Conservation (phyloP, 2,797 vertebrate species). For the Taenioides sp. region DNA sequence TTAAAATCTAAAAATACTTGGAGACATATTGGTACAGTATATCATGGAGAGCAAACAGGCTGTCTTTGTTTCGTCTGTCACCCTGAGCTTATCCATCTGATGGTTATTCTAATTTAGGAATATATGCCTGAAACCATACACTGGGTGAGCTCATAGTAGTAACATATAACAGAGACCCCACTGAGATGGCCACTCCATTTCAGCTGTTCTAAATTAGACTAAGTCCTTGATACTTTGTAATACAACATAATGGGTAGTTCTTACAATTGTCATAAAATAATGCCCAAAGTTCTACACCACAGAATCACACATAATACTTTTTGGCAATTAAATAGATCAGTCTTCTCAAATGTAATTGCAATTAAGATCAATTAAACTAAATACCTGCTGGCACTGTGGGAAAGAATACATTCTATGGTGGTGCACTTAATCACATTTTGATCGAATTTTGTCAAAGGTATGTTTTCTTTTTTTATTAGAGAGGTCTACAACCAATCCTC, state of each 20-base stretch:
- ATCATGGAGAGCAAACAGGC: constrained; percentile 1
- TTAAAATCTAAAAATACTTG: constrained; percentile 5
- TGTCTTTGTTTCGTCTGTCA: constrained; percentile 20
- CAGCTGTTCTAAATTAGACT: constrained; percentile 1
- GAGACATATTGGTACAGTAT: constrained; percentile 8
- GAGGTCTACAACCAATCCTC: too few relatives aligned
- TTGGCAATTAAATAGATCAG: too few relatives aligned
- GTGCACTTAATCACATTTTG: too few relatives aligned
- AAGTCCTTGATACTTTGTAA: background rate
- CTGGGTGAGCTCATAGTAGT: constrained; percentile 36
- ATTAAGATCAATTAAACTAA: too few relatives aligned
- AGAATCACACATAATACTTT: too few relatives aligned
- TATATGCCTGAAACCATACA: constrained; percentile 27
- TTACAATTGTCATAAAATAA: background rate
- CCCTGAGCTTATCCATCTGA: constrained; percentile 21
- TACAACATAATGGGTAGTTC: background rate
- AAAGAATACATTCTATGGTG: too few relatives aligned
- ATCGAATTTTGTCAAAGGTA: too few relatives aligned
- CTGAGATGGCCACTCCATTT: constrained; percentile 10
- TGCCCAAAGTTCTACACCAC: constrained; percentile 21
- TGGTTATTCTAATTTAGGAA: constrained; percentile 36
- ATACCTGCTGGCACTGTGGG: too few relatives aligned
- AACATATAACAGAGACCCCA: constrained; percentile 26
- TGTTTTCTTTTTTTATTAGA: too few relatives aligned
- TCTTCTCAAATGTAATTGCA: too few relatives aligned